A percentile compares a stretch with the other conserved stretches of the same genome.
phyloP scores from a whole-genome alignment of 2,113 vertebrate genomes.

The Gymnorhina tibicen region DNA sequence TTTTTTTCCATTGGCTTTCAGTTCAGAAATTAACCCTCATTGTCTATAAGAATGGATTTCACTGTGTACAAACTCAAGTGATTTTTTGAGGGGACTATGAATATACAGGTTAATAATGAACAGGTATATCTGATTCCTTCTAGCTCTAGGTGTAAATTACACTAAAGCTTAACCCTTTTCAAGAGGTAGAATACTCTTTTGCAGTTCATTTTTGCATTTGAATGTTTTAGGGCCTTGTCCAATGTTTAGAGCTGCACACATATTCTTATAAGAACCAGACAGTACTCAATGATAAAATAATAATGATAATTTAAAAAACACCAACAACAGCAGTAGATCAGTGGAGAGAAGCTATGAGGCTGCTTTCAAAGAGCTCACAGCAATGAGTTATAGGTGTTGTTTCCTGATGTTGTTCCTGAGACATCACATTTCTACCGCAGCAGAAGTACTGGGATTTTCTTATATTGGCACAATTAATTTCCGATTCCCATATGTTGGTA shows the following conservation, averaged over 20 bases:
- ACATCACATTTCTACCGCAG: background rate
- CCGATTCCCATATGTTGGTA: background rate
- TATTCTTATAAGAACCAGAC: background rate
- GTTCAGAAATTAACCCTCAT: background rate
- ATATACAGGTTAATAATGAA: background rate
- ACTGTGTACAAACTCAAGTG: background rate
- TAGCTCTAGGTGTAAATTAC: background rate
- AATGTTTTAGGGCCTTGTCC: background rate
- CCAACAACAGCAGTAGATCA: background rate
- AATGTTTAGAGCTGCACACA: accelerated
- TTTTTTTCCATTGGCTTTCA: background rate
- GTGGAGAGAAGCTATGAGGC: background rate
- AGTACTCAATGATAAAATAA: background rate
- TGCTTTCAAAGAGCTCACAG: background rate
- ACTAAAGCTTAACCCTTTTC: background rate
- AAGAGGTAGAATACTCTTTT: background rate
- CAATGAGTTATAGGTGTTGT: background rate
- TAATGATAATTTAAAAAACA: background rate
- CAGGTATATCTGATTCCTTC: background rate
- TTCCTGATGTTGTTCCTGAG: background rate
- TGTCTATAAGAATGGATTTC: background rate
- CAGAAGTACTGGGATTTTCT: background rate
- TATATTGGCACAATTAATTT: background rate
- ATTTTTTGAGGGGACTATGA: background rate
- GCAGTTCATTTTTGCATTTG: background rate